These are phyloP conservation scores for Austrolebias charrua DNA, from an alignment of 2,797 vertebrate genomes.

Conservation along the genomic window DNA sequence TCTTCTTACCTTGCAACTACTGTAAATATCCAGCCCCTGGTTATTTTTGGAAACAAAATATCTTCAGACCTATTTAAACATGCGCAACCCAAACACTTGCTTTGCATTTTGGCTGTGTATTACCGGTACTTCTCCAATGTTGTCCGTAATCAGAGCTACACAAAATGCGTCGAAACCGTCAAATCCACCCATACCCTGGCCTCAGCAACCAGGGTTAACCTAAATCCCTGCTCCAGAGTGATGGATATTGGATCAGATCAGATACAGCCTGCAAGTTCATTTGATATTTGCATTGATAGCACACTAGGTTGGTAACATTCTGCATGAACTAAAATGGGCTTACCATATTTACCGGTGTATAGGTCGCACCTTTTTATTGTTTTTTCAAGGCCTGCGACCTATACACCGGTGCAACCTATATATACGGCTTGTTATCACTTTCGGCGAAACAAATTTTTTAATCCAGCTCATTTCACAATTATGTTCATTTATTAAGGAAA, in stretches of 20 bases:
- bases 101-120: conserved; percentile 14
- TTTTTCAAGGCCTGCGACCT: no score
- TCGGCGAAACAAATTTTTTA: no score
- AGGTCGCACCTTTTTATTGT: no score
- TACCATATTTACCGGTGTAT: no score
- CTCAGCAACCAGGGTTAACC: conserved; percentile 46
- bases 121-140: conserved; percentile 19
- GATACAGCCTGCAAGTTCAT: conserved; percentile 50
- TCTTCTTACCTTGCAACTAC: conserved; percentile 1
- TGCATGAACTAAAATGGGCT: conserved; percentile 33
- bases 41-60: background rate
- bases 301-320: conserved; percentile 48
- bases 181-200: conserved; percentile 31
- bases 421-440: no score
- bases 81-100: background rate
- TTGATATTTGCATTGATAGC: conserved; percentile 55
- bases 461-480: no score
- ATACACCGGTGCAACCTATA: no score
- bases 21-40: conserved; percentile 6
- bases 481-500: no score
- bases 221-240: conserved; percentile 55
- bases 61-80: conserved; percentile 3
- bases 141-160: conserved; percentile 38
- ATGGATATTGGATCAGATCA: conserved; percentile 62
- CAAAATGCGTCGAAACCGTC: conserved; percentile 40